phyloP scores from a whole-genome alignment of 2,888 invertebrate species.

The Sceliomorpha sp. region DNA sequence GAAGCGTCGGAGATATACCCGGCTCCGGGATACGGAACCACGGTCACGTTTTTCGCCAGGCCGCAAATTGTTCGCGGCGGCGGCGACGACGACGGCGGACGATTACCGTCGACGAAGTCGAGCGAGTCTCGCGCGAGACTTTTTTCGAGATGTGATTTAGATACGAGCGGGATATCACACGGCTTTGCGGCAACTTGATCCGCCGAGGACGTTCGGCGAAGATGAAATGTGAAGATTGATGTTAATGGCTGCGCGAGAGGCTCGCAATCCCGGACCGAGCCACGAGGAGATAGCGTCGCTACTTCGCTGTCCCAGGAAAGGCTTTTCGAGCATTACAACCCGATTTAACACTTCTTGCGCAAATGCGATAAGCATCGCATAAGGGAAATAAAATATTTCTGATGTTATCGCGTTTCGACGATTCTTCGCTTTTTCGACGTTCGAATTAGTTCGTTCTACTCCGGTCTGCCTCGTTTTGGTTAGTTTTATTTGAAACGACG shows the following conservation, averaged over 20 bases:
- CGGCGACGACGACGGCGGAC: too few relatives aligned
- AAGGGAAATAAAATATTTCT: too few relatives aligned
- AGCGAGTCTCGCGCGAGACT: slow-evolving; percentile 25
- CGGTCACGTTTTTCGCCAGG: slow-evolving; percentile 58
- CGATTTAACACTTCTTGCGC: slow-evolving; percentile 1
- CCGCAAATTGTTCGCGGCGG: slow-evolving; percentile 57
- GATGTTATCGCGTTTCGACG: too few relatives aligned
- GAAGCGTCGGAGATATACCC: slow-evolving; percentile 26
- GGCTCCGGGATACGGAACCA: background rate
- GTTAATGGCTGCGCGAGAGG: slow-evolving; percentile 17
- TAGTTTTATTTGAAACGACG: too few relatives aligned
- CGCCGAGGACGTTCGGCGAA: slow-evolving; percentile 9
- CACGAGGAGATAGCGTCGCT: slow-evolving; percentile 2
- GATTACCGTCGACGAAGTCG: slow-evolving; percentile 37
- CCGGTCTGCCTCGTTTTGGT: too few relatives aligned
- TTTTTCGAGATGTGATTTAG: slow-evolving; percentile 42
- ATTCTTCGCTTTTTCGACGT: too few relatives aligned
- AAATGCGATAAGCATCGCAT: background rate
- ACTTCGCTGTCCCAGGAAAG: background rate
- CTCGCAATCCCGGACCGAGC: background rate
- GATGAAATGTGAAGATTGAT: slow-evolving; percentile 37
- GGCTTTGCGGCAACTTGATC: slow-evolving; percentile 20
- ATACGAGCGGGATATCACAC: slow-evolving; percentile 20
- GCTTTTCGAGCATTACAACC: background rate
- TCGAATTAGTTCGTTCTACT: too few relatives aligned